A percentile compares a stretch with the other conserved stretches of the same genome.
Evolutionary conservation across 2,113 vertebrate species (phyloP).

Genomic region (Hirundichthys speculiger): DNA sequence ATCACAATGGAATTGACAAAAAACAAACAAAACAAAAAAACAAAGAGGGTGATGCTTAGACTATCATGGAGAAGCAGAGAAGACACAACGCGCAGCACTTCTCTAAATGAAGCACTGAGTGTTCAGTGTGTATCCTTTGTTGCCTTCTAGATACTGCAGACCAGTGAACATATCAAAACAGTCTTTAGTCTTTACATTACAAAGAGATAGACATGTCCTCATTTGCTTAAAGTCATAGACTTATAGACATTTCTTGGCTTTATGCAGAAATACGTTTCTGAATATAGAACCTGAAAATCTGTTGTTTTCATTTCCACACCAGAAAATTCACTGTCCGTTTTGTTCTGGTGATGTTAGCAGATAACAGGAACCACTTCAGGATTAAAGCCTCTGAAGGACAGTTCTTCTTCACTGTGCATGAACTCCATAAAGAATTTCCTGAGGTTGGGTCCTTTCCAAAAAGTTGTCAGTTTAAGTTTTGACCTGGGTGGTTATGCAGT

Average conservation of each 20-base stretch:
- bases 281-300: constrained; percentile 13
- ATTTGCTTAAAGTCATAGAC: constrained; percentile 2
- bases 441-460: constrained; percentile 24
- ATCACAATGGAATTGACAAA: not conserved
- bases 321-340: constrained; percentile 22
- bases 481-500: constrained; percentile 17
- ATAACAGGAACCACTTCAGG: constrained; percentile 31
- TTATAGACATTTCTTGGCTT: constrained; percentile 16
- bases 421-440: constrained; percentile 11
- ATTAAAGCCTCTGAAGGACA: constrained; percentile 8
- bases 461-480: not conserved
- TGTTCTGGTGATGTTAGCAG: constrained; percentile 17
- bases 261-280: constrained; percentile 1
- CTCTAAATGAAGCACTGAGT: constrained; percentile 5
- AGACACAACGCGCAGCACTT: not conserved
- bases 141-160: constrained; percentile 39
- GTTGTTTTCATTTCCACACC: constrained; percentile 2
- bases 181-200: constrained; percentile 28
- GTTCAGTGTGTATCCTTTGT: constrained; percentile 41
- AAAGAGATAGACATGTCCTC: constrained; percentile 5
- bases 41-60: too few relatives aligned
- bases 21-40: too few relatives aligned
- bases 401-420: constrained; percentile 18
- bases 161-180: constrained; percentile 8
- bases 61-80: constrained; percentile 18